These are phyloP conservation scores for Alethe castanea DNA, from an alignment of 2,113 vertebrate genomes.

Conservation along the genomic window DNA sequence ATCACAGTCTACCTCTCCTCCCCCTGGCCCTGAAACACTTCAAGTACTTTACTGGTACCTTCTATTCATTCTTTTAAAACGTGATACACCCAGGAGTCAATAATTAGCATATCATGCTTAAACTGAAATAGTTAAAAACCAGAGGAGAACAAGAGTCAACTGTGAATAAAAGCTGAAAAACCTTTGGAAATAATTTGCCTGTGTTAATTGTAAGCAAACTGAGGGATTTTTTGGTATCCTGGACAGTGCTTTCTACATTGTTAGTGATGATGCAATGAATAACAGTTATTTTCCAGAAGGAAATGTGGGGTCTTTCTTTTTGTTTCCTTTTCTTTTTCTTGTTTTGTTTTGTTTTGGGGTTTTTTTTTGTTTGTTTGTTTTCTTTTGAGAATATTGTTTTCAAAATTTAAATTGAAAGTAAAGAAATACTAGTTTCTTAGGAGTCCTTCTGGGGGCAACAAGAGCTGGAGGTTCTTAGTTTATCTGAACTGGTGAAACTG, in stretches of 20 bases:
- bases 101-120: not conserved
- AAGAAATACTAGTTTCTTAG: not conserved
- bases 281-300: not conserved
- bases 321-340: not conserved
- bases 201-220: not conserved
- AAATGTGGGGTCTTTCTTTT: rapidly evolving
- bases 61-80: not conserved
- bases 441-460: not conserved
- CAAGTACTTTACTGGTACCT: not conserved
- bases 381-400: not conserved
- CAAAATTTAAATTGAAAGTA: not conserved
- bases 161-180: not conserved
- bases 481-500: not conserved
- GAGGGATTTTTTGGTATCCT: not conserved
- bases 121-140: not conserved
- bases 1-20: not conserved
- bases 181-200: not conserved
- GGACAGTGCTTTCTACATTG: not conserved
- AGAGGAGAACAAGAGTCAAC: not conserved
- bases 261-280: not conserved
- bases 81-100: not conserved
- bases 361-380: not conserved
- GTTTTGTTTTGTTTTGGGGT: not conserved
- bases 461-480: not conserved
- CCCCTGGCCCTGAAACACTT: rapidly evolving